Evolutionary conservation across 92 coral and sea anemone species (phyloP), one percentile per base, ranked within the genome.

Genomic region (Montipora capitata): DNA sequence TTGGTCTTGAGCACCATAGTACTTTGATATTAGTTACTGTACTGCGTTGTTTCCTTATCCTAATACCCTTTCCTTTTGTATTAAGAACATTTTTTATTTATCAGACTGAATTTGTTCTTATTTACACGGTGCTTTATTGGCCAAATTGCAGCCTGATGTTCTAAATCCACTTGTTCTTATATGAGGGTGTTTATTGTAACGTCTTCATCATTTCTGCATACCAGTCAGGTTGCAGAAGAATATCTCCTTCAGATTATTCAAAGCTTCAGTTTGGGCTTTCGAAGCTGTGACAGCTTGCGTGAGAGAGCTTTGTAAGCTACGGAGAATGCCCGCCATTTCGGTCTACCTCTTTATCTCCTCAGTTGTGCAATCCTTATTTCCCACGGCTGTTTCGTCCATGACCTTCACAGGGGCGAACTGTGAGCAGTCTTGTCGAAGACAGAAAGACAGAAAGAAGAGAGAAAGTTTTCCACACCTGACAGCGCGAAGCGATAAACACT

Each of bases 321-420:
- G 84, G 73, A 89, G 51, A 41, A 68, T 65, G 42, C 72, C 38
- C 80, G 75, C 89, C 89, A 77, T 74, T 14, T 64, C 68, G 89
- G 74, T 42, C 64, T 63, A 73, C 80, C 52, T 3, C 68, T 68
- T 81, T 51, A 5, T 38, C 77, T 68, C 66, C 13, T 11, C 77
- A 54, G 1, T 49, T 3, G 48, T 63, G 80, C 59, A 41, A 0
- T 40, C 40, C 16, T 64, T 57, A 61, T 78, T 1, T 41, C 44
- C 56, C 70, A 43, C 9, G 7, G 4, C 0, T 78, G 71, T 13
- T 78, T 59, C 17, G 0, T 40, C 7, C 27, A 20, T 20, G 27
- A 20, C 56, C 5, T 76, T 11, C 68, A 54, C 14, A 56, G 16
- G 10, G 14, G 11, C 10, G 40, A 3, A 12, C 14, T 14, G 82